Percentiles rank a stretch among this genome's conserved stretches.
phyloP scores from a whole-genome alignment of 2,797 vertebrate species.

The Parotocinclus haroldoi region DNA sequence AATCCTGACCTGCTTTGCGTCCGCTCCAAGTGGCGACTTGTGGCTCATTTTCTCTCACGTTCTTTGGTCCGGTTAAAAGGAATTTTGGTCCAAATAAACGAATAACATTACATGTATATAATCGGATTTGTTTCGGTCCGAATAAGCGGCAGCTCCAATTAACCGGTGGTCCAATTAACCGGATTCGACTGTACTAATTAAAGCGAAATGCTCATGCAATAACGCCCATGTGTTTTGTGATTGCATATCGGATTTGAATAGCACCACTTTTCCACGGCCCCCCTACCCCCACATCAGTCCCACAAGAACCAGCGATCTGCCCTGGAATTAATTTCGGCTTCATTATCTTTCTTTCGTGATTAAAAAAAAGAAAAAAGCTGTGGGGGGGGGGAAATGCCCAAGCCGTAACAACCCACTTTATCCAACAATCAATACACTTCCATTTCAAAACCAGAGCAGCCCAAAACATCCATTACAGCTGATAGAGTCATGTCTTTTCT shows the following conservation, averaged over 20 bases:
- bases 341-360: slow-evolving; percentile 8
- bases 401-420: slow-evolving; percentile 27
- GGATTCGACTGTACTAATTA: too few species aligned
- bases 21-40: too few species aligned
- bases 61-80: too few species aligned
- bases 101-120: too few species aligned
- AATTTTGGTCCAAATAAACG: too few species aligned
- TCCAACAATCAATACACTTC: slow-evolving; percentile 20
- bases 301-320: slow-evolving; percentile 28
- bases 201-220: slow-evolving; percentile 6
- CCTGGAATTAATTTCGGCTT: slow-evolving; percentile 36
- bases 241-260: slow-evolving; percentile 29
- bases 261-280: slow-evolving; percentile 15
- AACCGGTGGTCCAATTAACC: too few species aligned
- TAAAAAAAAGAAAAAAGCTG: background rate
- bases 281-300: slow-evolving; percentile 1
- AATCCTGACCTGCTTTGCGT: too few species aligned
- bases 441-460: background rate
- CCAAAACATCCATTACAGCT: slow-evolving; percentile 15
- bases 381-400: background rate
- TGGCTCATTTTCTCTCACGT: too few species aligned
- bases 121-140: too few species aligned
- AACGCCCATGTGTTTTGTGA: slow-evolving; percentile 19
- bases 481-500: slow-evolving; percentile 1
- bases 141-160: too few species aligned